Conservation (phyloP, 2,797 vertebrate genomes). For the Silurus aristotelis region DNA sequence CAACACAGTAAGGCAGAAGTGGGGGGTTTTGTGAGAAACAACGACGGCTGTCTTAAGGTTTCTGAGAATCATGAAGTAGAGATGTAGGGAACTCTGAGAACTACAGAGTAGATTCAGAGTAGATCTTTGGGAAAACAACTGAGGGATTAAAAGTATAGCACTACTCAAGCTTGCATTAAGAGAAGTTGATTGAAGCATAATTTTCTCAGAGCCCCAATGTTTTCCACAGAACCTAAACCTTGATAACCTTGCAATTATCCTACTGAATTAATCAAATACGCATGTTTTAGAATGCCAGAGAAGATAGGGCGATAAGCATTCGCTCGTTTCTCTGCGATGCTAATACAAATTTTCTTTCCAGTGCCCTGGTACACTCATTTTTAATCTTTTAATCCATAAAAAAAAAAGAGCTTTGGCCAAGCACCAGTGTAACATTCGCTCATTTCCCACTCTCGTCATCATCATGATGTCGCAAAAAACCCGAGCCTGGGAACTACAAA, state of each 20-base stretch:
- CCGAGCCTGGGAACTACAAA: slow-evolving; percentile 1
- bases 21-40: not conserved
- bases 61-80: not conserved
- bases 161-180: not conserved
- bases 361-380: slow-evolving; percentile 9
- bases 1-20: not conserved
- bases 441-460: slow-evolving; percentile 20
- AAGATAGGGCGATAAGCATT: slow-evolving; percentile 9
- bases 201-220: not conserved
- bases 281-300: slow-evolving; percentile 4
- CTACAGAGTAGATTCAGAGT: no score
- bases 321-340: not conserved
- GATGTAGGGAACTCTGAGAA: not conserved
- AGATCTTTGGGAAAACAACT: not conserved
- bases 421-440: not conserved
- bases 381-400: slow-evolving; percentile 12
- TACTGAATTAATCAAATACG: slow-evolving; percentile 3
- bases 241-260: not conserved
- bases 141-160: not conserved
- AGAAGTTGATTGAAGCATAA: slow-evolving; percentile 16
- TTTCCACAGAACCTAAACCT: not conserved
- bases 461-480: slow-evolving; percentile 4
- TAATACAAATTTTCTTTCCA: slow-evolving; percentile 1
- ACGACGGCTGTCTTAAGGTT: not conserved
- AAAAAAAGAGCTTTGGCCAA: slow-evolving; percentile 10